Percentiles rank a stretch among this genome's conserved stretches.
Evolutionary conservation across 1,140 invertebrate genomes (phyloP).

Genomic region (Steinernema feltiae): DNA sequence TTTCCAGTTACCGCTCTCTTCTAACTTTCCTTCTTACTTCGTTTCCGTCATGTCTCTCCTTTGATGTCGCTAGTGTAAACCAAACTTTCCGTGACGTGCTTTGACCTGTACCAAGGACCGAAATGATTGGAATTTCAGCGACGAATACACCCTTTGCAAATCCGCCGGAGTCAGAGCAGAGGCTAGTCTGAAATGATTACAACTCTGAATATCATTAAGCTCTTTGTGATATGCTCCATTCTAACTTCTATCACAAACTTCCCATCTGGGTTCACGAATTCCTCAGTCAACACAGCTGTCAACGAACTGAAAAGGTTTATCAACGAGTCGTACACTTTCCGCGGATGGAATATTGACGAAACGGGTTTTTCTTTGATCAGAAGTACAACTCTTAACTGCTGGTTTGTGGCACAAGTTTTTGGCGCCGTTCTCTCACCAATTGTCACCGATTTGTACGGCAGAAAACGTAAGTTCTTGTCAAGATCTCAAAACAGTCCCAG

Average conservation of each 20-base stretch:
- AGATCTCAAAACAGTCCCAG: neutral
- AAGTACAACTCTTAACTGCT: constrained; percentile 40
- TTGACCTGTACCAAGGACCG: too few relatives aligned
- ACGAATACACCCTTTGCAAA: too few relatives aligned
- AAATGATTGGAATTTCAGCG: too few relatives aligned
- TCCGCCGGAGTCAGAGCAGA: too few relatives aligned
- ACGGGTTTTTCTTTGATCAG: constrained; percentile 31
- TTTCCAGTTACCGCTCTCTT: too few relatives aligned
- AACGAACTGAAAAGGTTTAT: constrained; percentile 41
- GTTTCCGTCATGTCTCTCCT: neutral
- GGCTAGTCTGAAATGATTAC: neutral
- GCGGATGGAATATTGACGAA: constrained; percentile 30
- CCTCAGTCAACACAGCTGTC: constrained; percentile 47
- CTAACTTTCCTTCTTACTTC: neutral
- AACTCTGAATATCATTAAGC: constrained; percentile 21
- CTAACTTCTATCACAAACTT: constrained; percentile 45
- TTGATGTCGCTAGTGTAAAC: neutral
- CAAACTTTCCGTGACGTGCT: neutral
- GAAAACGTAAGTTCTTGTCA: constrained; percentile 38
- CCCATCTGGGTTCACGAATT: constrained; percentile 50
- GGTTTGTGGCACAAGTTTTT: constrained; percentile 46
- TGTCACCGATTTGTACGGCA: constrained; percentile 41
- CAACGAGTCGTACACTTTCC: constrained; percentile 27
- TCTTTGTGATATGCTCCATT: constrained; percentile 36
- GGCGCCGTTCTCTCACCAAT: constrained; percentile 42